Base-by-base conservation (phyloP, 2,797 vertebrate genomes). In the Acanthis flammea region DNA sequence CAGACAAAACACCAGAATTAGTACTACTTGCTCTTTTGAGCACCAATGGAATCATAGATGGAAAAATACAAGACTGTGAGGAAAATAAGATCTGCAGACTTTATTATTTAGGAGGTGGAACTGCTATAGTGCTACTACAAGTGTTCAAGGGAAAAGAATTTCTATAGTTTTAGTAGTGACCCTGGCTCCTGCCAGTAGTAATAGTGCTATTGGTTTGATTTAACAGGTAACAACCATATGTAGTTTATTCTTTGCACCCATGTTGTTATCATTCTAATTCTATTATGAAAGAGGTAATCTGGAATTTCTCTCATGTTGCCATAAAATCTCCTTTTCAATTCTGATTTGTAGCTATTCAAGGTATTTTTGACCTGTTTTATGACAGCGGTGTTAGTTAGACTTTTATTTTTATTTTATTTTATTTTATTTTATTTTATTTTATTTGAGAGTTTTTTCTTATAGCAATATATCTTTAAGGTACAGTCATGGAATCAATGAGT, bases 381-480 rank as follows among this genome's bases (percentile, higher is more conserved):
- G 21, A 14, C 24, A 78, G 3, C 2, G 12, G 12, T 12, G 9
- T 42, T 23, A 7, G 1, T 39, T 79, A 14, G 5, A 24, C 42
- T 41, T 39, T 39, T 39, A 39, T 39, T 39, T 39, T 39, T 37
- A 14, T 53, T 50, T 39, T 30, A 9, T 30, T 68, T 57, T 41
- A 4, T 57, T 73, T 63, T 18, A 7, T 42, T 75, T 42, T 37
- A 14, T 53, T 50, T 39, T 30, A 9, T 30, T 68, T 57, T 41
- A 4, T 57, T 75, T 42, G 14, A 62, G 12, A 30, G 0, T 0
- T 7, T 41, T 67, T 39, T 75, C 14, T 24, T 24, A 3, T 17
- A 75, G 8, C 4, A 30, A 23, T 44, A 8, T 39, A 23, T 30
- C 3, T 78, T 74, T 31, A 44, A 44, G 8, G 7, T 6, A 21